These are phyloP conservation scores for Drosophila serrata DNA, from an alignment of 1,140 invertebrate species.

Conservation along the genomic window DNA sequence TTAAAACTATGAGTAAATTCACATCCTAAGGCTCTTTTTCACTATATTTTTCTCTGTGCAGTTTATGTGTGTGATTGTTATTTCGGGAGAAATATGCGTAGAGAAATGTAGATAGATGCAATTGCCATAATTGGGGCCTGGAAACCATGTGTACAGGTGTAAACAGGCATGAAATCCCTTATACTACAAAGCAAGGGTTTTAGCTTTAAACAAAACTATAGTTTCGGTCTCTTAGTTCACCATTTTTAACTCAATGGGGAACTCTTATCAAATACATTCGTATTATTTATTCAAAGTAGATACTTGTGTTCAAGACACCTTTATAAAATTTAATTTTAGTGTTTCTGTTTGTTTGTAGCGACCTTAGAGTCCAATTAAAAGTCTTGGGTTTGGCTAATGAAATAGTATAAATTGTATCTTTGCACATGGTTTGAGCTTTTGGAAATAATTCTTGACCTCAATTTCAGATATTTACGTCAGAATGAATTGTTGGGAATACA, in stretches of 20 bases:
- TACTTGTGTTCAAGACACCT: background rate
- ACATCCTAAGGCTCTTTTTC: no score
- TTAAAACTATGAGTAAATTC: no score
- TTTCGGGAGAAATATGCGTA: constrained; percentile 5
- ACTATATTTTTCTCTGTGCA: background rate
- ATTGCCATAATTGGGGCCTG: constrained; percentile 39
- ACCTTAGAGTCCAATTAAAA: constrained; percentile 1
- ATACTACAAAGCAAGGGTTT: background rate
- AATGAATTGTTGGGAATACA: background rate
- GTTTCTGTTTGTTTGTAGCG: no score
- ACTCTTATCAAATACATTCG: no score
- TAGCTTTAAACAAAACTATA: background rate
- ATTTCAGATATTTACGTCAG: background rate
- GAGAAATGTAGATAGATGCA: constrained; percentile 43
- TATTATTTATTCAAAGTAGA: background rate
- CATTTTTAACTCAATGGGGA: background rate
- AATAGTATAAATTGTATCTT: background rate
- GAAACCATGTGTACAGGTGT: constrained; percentile 14
- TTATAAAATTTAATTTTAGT: background rate
- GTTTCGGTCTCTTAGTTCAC: background rate
- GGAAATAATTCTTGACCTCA: constrained; percentile 4
- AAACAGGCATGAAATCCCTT: constrained; percentile 14
- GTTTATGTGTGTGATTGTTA: background rate
- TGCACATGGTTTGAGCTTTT: background rate
- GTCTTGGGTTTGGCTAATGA: background rate